These are phyloP conservation scores for Neomicropteryx cornuta DNA, from an alignment of 1,140 invertebrate genomes.

Conservation along the genomic window DNA sequence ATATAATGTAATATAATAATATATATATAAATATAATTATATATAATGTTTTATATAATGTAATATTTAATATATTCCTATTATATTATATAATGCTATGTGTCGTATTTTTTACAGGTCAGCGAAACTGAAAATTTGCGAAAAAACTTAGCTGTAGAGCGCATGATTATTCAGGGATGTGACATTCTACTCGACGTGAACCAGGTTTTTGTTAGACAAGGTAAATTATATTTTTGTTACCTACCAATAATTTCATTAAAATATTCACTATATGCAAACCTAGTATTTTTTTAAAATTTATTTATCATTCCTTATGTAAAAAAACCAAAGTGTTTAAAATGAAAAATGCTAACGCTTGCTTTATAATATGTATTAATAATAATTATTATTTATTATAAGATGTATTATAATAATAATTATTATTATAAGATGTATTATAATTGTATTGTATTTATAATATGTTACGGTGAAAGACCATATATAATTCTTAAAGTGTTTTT, in stretches of 20 bases:
- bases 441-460: neutral
- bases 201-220: constrained; percentile 83
- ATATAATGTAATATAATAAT: too few species aligned
- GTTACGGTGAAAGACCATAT: too few species aligned
- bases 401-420: neutral
- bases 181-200: constrained; percentile 90
- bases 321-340: neutral
- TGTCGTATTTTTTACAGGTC: constrained; percentile 54
- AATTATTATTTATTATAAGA: neutral
- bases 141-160: constrained; percentile 86
- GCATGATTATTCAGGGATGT: constrained; percentile 93
- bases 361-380: too few species aligned
- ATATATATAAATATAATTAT: too few species aligned
- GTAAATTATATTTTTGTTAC: constrained; percentile 29
- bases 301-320: constrained; percentile 1
- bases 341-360: too few species aligned
- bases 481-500: too few species aligned
- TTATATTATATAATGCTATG: too few species aligned
- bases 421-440: neutral
- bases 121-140: constrained; percentile 90
- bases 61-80: too few species aligned
- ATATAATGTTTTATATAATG: too few species aligned
- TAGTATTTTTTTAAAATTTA: neutral
- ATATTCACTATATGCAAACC: too few species aligned
- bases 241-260: too few species aligned